These are phyloP conservation scores for Rhegmatorhina hoffmannsi DNA, from an alignment of 2,113 vertebrate species.

Conservation along the genomic window DNA sequence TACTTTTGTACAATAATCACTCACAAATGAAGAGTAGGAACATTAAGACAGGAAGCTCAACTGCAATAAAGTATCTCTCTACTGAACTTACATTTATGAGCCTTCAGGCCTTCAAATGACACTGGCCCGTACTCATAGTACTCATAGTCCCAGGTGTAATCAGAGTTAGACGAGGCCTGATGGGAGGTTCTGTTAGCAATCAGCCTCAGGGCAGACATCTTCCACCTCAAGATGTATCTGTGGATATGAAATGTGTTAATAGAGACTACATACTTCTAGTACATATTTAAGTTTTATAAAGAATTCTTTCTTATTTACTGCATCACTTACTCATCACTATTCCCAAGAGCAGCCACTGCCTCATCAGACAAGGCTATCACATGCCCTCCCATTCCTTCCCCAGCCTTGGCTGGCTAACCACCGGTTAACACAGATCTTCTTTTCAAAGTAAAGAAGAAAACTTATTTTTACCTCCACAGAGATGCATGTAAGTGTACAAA, in stretches of 20 bases:
- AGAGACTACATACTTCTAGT: not conserved
- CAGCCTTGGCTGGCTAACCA: not conserved
- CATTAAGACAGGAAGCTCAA: not conserved
- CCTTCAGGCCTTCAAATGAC: slow-evolving; percentile 93
- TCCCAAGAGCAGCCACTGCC: not conserved
- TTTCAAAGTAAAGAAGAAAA: not conserved
- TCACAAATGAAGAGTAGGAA: not conserved
- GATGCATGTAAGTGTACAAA: not conserved
- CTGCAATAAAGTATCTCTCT: not conserved
- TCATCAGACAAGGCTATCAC: not conserved
- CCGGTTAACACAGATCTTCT: not conserved
- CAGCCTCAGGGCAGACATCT: slow-evolving; percentile 80
- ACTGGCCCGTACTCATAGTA: slow-evolving; percentile 94
- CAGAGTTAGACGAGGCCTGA: slow-evolving; percentile 76
- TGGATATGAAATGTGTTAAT: not conserved
- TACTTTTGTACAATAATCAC: not conserved
- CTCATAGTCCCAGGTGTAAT: slow-evolving; percentile 95
- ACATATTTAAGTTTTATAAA: not conserved
- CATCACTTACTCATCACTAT: not conserved
- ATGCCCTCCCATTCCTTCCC: not conserved
- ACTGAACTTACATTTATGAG: slow-evolving; percentile 89
- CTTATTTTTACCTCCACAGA: not conserved
- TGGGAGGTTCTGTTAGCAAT: slow-evolving; percentile 82
- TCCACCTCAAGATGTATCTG: slow-evolving; percentile 39
- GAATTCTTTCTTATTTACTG: not conserved